Evolutionary conservation across 2,113 vertebrate species (phyloP).

Genomic region (Prionailurus bengalensis): DNA sequence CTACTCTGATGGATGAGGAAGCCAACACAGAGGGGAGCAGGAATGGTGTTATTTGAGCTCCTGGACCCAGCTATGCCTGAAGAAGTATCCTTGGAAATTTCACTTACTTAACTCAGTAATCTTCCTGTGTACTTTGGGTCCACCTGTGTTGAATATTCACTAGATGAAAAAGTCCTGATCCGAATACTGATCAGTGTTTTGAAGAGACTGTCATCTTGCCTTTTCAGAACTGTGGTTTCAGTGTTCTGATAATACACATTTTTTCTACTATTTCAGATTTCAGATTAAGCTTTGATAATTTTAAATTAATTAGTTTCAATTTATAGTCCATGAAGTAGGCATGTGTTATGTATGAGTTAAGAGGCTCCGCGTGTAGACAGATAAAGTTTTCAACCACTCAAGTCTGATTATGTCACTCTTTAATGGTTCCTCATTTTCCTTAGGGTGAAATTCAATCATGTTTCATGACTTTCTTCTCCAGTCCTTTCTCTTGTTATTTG

Average conservation of each 20-base stretch:
- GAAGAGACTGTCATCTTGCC: background rate
- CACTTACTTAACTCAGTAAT: background rate
- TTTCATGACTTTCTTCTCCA: background rate
- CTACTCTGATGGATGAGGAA: background rate
- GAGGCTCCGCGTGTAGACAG: background rate
- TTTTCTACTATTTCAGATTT: conserved; percentile 28
- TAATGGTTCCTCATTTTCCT: background rate
- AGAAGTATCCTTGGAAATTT: background rate
- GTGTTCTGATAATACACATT: background rate
- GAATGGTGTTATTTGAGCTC: background rate
- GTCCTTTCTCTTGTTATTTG: background rate
- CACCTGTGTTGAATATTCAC: background rate
- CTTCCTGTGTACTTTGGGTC: background rate
- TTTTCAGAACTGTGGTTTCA: background rate
- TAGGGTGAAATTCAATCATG: background rate
- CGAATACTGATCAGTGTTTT: background rate
- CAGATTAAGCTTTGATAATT: conserved; percentile 54
- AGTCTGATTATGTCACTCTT: conserved; percentile 43
- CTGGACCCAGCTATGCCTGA: background rate
- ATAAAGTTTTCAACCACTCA: conserved; percentile 36
- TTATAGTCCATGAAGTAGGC: background rate
- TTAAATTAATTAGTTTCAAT: conserved; percentile 52
- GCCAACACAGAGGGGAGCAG: background rate
- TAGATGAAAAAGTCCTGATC: background rate
- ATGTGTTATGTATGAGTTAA: background rate